Evolutionary conservation across 2,888 invertebrate genomes (phyloP).

Genomic region (Nezara viridula): DNA sequence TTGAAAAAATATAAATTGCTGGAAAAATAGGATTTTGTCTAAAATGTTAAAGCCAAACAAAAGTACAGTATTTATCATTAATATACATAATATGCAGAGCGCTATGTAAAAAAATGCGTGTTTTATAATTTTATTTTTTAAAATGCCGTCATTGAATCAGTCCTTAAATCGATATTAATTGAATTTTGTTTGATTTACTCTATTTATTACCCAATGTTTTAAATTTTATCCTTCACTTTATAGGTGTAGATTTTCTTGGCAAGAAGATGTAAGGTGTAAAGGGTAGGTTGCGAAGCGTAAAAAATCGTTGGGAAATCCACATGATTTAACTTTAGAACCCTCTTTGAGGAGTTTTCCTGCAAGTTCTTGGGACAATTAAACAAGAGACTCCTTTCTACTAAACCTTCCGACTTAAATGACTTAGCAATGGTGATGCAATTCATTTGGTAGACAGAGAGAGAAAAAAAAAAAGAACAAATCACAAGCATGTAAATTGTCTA

Average conservation of each 20-base stretch:
- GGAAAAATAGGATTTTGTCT: too few species aligned
- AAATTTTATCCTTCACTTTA: neutral
- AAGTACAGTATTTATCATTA: too few species aligned
- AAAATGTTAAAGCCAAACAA: too few species aligned
- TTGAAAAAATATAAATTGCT: too few species aligned
- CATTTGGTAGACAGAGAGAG: neutral
- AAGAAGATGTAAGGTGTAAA: neutral
- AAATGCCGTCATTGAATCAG: neutral
- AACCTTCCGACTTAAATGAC: neutral
- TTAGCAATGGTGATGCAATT: neutral
- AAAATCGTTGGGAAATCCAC: neutral
- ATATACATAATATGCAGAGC: too few species aligned
- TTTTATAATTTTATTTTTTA: too few species aligned
- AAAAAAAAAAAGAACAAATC: too few species aligned
- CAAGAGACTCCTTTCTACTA: neutral
- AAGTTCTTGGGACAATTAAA: neutral
- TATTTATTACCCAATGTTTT: neutral
- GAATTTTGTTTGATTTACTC: neutral
- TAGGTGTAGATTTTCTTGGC: neutral
- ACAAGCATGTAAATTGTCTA: neutral
- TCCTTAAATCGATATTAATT: neutral
- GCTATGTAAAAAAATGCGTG: too few species aligned
- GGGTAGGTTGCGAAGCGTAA: neutral
- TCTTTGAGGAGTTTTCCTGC: neutral
- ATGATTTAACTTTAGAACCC: neutral